Evolutionary conservation across 1,140 invertebrate species (phyloP).

Genomic region (Piezodorus guildinii): DNA sequence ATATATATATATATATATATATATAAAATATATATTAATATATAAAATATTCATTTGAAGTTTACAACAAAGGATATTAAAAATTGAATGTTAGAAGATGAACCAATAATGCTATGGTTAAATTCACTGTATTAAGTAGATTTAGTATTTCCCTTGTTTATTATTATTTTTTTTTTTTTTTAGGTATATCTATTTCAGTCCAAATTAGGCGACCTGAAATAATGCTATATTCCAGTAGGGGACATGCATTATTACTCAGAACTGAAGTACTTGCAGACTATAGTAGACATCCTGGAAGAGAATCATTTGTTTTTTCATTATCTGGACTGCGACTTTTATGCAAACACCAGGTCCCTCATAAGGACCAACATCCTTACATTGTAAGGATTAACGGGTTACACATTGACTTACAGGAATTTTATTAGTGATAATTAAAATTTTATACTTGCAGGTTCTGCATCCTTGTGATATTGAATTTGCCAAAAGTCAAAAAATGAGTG

Average conservation of each 20-base stretch:
- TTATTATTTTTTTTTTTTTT: constrained; percentile 21
- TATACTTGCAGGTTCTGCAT: constrained; percentile 40
- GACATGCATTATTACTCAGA: constrained; percentile 57
- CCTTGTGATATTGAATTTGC: constrained; percentile 63
- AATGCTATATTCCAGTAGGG: constrained; percentile 51
- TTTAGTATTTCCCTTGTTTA: too few species aligned
- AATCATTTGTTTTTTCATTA: constrained; percentile 49
- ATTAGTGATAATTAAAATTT: neutral
- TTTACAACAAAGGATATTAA: too few species aligned
- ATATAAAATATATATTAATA: too few species aligned
- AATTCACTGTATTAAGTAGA: too few species aligned
- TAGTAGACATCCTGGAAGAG: constrained; percentile 49
- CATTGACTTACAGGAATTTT: neutral
- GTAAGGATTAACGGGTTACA: constrained; percentile 28
- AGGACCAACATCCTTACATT: constrained; percentile 31
- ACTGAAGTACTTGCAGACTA: constrained; percentile 63
- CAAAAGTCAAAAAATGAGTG: constrained; percentile 44
- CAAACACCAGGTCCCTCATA: constrained; percentile 28
- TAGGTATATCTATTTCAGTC: constrained; percentile 52
- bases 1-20: too few species aligned
- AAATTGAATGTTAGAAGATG: too few species aligned
- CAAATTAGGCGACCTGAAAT: constrained; percentile 66
- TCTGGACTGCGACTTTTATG: constrained; percentile 56
- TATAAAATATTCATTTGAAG: too few species aligned
- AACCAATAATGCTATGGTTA: too few species aligned